A percentile compares a stretch with the other conserved stretches of the same genome.
Conservation (phyloP, 1,140 invertebrate genomes). For the Drosophila chauvacae region DNA sequence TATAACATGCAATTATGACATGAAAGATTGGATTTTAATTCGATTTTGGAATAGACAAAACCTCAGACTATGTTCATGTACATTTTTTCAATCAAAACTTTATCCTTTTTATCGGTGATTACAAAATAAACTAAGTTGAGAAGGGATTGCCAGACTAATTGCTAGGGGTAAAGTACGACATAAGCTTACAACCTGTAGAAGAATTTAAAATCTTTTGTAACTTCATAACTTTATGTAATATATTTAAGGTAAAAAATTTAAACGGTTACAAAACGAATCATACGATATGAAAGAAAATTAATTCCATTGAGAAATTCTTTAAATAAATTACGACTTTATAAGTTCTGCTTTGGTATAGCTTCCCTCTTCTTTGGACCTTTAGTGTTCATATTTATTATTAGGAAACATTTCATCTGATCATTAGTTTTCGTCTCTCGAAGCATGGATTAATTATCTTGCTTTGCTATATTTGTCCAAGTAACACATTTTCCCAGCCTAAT, state of each 20-base stretch:
- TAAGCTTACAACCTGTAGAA: background rate
- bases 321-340: background rate
- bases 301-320: background rate
- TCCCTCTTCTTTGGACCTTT: background rate
- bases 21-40: conserved; percentile 79
- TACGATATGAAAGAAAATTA: background rate
- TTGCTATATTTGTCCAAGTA: conserved; percentile 35
- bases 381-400: conserved; percentile 39
- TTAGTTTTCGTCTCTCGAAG: conserved; percentile 23
- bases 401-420: conserved; percentile 37
- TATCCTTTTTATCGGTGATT: background rate
- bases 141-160: background rate
- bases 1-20: conserved; percentile 66
- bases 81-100: conserved; percentile 11
- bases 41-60: conserved; percentile 50
- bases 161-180: background rate
- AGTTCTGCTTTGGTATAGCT: background rate
- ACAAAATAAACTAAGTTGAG: background rate
- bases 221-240: background rate
- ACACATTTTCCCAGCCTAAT: conserved; percentile 58
- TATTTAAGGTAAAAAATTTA: background rate
- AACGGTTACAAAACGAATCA: background rate
- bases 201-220: background rate
- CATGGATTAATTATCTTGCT: conserved; percentile 66
- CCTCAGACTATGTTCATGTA: background rate